Evolutionary conservation across 2,888 invertebrate genomes (phyloP).

Genomic region (Chorisops tibialis): DNA sequence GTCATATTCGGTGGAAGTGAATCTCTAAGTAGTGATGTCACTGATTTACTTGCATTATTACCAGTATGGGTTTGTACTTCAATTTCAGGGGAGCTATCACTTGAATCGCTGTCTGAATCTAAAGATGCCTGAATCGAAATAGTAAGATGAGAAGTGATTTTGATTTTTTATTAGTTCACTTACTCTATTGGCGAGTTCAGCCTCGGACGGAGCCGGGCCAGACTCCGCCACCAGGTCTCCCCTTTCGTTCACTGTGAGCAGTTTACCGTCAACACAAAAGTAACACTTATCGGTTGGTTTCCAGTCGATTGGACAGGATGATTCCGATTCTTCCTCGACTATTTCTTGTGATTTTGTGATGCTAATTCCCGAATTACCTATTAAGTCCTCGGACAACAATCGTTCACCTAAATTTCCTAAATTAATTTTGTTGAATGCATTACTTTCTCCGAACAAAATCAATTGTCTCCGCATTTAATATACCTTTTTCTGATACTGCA

Average conservation of each 20-base stretch:
- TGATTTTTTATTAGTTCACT: constrained; percentile 20
- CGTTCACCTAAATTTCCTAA: constrained; percentile 21
- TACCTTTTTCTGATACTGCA: constrained; percentile 23
- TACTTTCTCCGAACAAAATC: not conserved
- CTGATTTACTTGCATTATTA: constrained; percentile 52
- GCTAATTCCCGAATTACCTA: constrained; percentile 29
- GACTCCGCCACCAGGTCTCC: constrained; percentile 53
- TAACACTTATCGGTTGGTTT: constrained; percentile 80
- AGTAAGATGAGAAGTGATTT: not conserved
- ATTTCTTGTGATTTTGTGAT: constrained; percentile 22
- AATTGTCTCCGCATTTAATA: not conserved
- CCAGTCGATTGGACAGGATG: constrained; percentile 63
- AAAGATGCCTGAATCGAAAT: constrained; percentile 53
- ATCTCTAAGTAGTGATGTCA: constrained; percentile 37
- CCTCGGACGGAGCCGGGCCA: constrained; percentile 46
- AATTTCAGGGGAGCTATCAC: constrained; percentile 55
- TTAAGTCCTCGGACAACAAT: constrained; percentile 9
- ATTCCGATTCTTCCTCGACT: constrained; percentile 4
- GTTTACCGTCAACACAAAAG: constrained; percentile 76
- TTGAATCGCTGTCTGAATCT: constrained; percentile 67
- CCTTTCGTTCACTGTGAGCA: constrained; percentile 55
- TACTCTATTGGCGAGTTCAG: constrained; percentile 45
- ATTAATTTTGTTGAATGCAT: not conserved
- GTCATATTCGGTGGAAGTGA: constrained; percentile 54
- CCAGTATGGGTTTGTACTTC: constrained; percentile 44